These are phyloP conservation scores for Xestoiulus laeticollis DNA, from an alignment of 2,888 invertebrate species.

Conservation along the genomic window DNA sequence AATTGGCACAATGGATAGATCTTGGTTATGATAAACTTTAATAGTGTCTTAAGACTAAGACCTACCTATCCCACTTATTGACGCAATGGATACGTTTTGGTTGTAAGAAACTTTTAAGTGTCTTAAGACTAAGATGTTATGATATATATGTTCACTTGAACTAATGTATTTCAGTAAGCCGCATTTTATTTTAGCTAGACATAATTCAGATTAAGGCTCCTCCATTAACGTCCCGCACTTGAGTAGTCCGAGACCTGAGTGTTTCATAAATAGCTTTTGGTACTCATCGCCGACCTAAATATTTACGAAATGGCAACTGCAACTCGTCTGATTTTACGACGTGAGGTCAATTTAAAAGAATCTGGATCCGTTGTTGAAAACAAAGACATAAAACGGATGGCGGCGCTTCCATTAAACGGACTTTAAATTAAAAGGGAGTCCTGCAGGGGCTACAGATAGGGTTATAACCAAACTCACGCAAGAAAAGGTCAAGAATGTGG, in stretches of 20 bases:
- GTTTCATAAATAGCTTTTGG: background rate
- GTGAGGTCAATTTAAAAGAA: background rate
- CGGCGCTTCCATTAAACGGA: conserved; percentile 26
- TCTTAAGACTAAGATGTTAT: too few relatives aligned
- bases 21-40: too few relatives aligned
- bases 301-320: background rate
- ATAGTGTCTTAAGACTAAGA: too few relatives aligned
- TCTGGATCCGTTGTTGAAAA: conserved; percentile 3
- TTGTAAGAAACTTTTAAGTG: too few relatives aligned
- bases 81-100: too few relatives aligned
- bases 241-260: background rate
- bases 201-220: background rate
- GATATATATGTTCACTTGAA: too few relatives aligned
- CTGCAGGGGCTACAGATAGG: background rate
- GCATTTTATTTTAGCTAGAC: too few relatives aligned
- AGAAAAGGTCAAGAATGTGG: background rate
- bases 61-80: too few relatives aligned
- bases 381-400: background rate
- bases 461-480: background rate
- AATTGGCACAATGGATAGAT: too few relatives aligned
- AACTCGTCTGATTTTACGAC: background rate
- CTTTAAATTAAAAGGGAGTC: too few relatives aligned
- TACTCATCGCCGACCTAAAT: background rate
- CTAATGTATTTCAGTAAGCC: too few relatives aligned
- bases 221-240: background rate